A percentile compares a stretch with the other conserved stretches of the same genome.
Evolutionary conservation across 2,888 invertebrate genomes (phyloP).

Genomic region (Pinctada fucata): DNA sequence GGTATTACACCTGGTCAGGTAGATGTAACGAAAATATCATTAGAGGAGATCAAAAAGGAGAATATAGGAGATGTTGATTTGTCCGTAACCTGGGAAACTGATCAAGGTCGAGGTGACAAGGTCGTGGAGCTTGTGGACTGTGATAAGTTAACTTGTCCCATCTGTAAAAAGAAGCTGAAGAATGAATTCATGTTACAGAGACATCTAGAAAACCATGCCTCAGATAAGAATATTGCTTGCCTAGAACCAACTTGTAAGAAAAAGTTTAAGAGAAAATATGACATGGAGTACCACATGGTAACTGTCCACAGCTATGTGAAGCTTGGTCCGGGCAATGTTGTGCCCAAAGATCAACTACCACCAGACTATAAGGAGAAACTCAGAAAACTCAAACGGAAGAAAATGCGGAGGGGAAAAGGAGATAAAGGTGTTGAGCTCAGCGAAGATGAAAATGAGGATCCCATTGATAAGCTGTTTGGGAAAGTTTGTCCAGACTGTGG

Average conservation of each 20-base stretch:
- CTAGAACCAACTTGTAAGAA: slow-evolving; percentile 7
- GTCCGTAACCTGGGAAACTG: background rate
- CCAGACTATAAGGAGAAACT: background rate
- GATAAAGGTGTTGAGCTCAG: background rate
- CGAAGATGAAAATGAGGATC: slow-evolving; percentile 7
- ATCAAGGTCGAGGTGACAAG: background rate
- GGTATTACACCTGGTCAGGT: background rate
- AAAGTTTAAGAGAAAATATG: slow-evolving; percentile 17
- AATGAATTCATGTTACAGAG: slow-evolving; percentile 22
- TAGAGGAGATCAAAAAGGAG: background rate
- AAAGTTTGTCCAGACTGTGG: slow-evolving; percentile 18
- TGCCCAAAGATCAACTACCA: slow-evolving; percentile 12
- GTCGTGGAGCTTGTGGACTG: background rate
- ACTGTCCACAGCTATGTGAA: slow-evolving; percentile 24
- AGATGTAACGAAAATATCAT: background rate
- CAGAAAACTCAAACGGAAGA: slow-evolving; percentile 16
- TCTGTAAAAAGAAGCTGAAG: slow-evolving; percentile 14
- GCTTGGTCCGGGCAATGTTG: slow-evolving; percentile 21
- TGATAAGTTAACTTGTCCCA: slow-evolving; percentile 4
- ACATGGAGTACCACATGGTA: slow-evolving; percentile 26
- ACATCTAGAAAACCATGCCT: slow-evolving; percentile 13
- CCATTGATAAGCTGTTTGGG: slow-evolving; percentile 12
- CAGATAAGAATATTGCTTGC: slow-evolving; percentile 9
- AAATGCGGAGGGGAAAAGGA: slow-evolving; percentile 6
- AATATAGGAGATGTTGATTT: background rate